Percentiles rank a stretch among this genome's conserved stretches.
Conservation (phyloP, 2,888 invertebrate genomes). For the Timema podura region DNA sequence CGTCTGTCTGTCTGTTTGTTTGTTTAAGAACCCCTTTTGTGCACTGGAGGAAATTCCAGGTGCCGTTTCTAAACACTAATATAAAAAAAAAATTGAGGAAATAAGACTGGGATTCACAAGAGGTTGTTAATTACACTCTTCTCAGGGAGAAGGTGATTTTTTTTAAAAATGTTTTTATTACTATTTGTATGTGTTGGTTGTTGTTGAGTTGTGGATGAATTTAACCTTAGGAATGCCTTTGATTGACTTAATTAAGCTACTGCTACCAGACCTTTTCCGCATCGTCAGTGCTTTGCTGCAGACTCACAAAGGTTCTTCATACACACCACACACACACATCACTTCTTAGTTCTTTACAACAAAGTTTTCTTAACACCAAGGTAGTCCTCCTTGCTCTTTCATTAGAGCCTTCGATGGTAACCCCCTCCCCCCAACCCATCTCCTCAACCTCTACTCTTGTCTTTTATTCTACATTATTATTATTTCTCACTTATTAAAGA, state of each 20-base stretch:
- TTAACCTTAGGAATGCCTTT: slow-evolving; percentile 29
- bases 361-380: too few relatives aligned
- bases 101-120: slow-evolving; percentile 24
- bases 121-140: slow-evolving; percentile 26
- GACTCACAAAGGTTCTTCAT: neutral
- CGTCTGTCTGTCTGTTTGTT: slow-evolving; percentile 13
- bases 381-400: neutral
- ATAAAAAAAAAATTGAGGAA: slow-evolving; percentile 9
- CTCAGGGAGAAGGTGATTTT: slow-evolving; percentile 18
- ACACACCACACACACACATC: neutral
- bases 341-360: too few relatives aligned
- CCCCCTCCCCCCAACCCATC: neutral
- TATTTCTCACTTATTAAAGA: too few relatives aligned
- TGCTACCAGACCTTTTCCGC: slow-evolving; percentile 25
- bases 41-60: neutral
- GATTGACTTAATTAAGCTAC: slow-evolving; percentile 32
- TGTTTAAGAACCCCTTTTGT: too few relatives aligned
- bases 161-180: too few relatives aligned
- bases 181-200: too few relatives aligned
- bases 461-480: too few relatives aligned
- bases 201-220: slow-evolving; percentile 16
- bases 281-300: slow-evolving; percentile 23
- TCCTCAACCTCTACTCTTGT: too few relatives aligned
- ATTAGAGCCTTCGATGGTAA: neutral
- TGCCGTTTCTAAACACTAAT: slow-evolving; percentile 10